Conservation (phyloP, 2,113 vertebrate genomes). For the Cygnus buccinator region DNA sequence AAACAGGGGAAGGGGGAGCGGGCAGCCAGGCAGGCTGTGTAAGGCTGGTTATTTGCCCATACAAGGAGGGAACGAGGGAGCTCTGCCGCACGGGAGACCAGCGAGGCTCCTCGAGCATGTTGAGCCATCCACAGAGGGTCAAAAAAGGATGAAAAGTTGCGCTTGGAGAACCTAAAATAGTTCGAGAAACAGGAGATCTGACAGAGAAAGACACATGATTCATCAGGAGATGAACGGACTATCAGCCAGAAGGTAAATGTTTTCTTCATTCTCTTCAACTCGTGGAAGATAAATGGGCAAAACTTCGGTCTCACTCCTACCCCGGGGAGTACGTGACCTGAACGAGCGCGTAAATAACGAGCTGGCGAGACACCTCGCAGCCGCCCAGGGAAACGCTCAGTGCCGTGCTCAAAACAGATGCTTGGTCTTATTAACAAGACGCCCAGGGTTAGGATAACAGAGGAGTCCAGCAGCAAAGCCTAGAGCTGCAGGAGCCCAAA, state of each 20-base stretch:
- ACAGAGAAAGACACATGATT: conserved; percentile 5
- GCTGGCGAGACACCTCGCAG: not conserved
- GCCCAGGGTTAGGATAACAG: not conserved
- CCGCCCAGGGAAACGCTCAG: not conserved
- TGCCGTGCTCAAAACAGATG: conserved; percentile 26
- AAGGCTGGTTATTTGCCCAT: not conserved
- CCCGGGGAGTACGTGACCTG: conserved; percentile 42
- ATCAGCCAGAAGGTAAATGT: conserved; percentile 47
- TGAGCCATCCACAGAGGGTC: not conserved
- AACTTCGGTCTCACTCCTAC: not conserved
- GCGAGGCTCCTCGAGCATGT: not conserved
- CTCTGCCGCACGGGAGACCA: not conserved
- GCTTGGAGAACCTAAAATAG: conserved; percentile 24
- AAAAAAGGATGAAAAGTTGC: conserved; percentile 45
- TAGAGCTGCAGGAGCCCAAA: not conserved
- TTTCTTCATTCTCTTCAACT: conserved; percentile 26
- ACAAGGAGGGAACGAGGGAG: conserved; percentile 25
- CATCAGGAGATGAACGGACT: conserved; percentile 1
- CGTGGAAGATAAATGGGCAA: conserved; percentile 12
- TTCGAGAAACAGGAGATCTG: conserved; percentile 4
- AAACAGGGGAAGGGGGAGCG: not conserved
- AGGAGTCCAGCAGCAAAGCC: not conserved
- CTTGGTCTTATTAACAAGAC: conserved; percentile 36
- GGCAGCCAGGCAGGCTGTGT: not conserved
- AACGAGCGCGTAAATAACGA: conserved; percentile 18